Conservation (phyloP, 2,113 vertebrate genomes). For the Chrysochloris asiatica region DNA sequence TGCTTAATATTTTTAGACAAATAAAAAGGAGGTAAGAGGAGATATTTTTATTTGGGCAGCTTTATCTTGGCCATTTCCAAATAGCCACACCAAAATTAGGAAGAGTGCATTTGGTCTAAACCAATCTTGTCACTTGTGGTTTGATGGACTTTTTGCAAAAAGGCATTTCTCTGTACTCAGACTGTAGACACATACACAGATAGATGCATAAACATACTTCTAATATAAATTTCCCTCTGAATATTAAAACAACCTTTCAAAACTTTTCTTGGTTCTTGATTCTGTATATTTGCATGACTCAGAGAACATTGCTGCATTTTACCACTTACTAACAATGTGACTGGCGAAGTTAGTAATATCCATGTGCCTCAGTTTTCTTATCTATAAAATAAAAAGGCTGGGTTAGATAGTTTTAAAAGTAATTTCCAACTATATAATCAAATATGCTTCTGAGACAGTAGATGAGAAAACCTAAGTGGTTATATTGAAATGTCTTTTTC, state of each 20-base stretch:
- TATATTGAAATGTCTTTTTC: constrained; percentile 67
- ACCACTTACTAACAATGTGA: neutral
- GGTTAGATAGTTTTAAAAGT: constrained; percentile 41
- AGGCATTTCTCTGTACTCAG: neutral
- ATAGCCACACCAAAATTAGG: neutral
- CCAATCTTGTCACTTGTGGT: neutral
- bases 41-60: neutral
- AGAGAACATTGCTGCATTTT: neutral
- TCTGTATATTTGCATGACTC: neutral
- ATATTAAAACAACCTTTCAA: neutral
- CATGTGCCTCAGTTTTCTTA: constrained; percentile 39
- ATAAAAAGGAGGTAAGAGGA: neutral
- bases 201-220: neutral
- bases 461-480: constrained; percentile 46
- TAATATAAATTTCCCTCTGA: neutral
- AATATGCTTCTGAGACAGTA: constrained; percentile 32
- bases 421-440: constrained; percentile 56
- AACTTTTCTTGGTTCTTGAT: neutral
- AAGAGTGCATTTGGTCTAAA: neutral
- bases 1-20: neutral
- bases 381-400: constrained; percentile 43
- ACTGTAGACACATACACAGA: neutral
- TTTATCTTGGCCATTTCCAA: constrained; percentile 28
- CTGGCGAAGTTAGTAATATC: constrained; percentile 10
- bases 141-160: neutral